These are phyloP conservation scores for Matsumyia berberina DNA, from an alignment of 2,888 invertebrate genomes.

Conservation along the genomic window DNA sequence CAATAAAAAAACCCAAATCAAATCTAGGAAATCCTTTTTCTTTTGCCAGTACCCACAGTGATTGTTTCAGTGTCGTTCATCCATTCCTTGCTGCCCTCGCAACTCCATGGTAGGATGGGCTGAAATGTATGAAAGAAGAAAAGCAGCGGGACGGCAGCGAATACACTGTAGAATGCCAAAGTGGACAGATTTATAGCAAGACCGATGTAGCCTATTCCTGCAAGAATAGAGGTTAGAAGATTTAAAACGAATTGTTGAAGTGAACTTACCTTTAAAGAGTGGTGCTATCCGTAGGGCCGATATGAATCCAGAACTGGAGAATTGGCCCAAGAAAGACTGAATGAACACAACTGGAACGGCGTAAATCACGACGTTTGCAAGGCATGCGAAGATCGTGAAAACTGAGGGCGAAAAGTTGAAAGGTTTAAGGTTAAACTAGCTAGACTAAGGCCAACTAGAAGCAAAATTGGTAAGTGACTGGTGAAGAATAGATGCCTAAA, in stretches of 20 bases:
- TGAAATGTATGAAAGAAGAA: slow-evolving; percentile 90
- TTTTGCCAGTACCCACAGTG: slow-evolving; percentile 44
- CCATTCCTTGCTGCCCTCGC: slow-evolving; percentile 79
- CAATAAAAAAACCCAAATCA: background rate
- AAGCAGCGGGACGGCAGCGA: slow-evolving; percentile 92
- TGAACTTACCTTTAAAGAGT: slow-evolving; percentile 90
- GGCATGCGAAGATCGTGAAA: background rate
- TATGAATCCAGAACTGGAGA: slow-evolving; percentile 90
- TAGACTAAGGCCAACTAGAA: no score
- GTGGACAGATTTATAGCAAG: slow-evolving; percentile 91
- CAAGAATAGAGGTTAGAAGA: background rate
- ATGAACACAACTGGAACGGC: slow-evolving; percentile 90
- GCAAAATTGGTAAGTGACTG: no score
- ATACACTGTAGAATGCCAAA: slow-evolving; percentile 92
- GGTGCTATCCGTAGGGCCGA: slow-evolving; percentile 91
- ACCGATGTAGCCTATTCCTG: slow-evolving; percentile 93
- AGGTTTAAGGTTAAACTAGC: no score
- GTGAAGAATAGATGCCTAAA: no score
- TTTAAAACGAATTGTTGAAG: accelerated
- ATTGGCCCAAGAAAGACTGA: slow-evolving; percentile 93
- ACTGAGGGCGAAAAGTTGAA: slow-evolving; percentile 1
- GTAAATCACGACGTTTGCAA: background rate
- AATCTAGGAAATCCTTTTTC: background rate
- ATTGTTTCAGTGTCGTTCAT: background rate
- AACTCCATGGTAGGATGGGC: slow-evolving; percentile 88